Conservation (phyloP, 2,797 vertebrate species). For the Coreius guichenoti region DNA sequence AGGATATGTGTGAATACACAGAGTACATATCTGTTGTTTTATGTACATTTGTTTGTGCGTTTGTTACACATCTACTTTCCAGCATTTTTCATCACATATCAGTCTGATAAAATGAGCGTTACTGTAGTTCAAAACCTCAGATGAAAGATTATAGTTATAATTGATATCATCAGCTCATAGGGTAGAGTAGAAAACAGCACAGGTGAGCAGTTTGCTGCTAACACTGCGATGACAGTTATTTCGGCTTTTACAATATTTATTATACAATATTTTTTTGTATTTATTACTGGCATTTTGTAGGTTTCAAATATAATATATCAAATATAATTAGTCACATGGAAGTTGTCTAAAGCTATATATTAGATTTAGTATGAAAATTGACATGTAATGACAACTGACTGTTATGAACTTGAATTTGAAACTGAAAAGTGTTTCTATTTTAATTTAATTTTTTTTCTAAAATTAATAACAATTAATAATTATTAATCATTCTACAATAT, state of each 20-base stretch:
- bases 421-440: neutral
- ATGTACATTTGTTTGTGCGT: neutral
- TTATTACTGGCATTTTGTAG: neutral
- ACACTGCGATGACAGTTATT: neutral
- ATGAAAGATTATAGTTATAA: neutral
- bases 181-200: neutral
- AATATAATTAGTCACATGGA: neutral
- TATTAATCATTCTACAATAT: neutral
- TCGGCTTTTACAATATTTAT: neutral
- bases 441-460: neutral
- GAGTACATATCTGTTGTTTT: neutral
- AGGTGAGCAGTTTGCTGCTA: neutral
- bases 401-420: neutral
- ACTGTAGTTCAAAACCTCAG: neutral
- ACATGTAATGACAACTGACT: neutral
- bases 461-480: neutral
- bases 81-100: neutral
- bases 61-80: neutral
- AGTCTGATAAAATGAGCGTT: neutral
- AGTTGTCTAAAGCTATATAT: neutral
- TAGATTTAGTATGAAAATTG: neutral
- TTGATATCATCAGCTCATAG: neutral
- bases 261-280: neutral
- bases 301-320: neutral
- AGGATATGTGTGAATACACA: neutral